These are phyloP conservation scores for Rhagoletis pomonella DNA, from an alignment of 1,140 invertebrate species.

Conservation along the genomic window DNA sequence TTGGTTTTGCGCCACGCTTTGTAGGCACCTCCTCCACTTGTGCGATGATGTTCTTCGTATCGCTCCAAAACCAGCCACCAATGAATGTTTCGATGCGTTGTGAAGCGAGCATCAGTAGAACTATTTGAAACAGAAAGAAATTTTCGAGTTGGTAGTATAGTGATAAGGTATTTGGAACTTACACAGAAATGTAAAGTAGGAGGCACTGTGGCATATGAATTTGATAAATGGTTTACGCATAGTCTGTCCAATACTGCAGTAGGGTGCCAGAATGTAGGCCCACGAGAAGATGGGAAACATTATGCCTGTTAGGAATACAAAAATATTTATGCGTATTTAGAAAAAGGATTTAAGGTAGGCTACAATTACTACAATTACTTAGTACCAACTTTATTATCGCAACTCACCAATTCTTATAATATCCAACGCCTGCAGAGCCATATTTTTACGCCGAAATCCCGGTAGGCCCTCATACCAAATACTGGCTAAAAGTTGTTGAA, in stretches of 20 bases:
- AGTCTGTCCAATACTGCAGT: constrained; percentile 91
- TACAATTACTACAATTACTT: too few species aligned
- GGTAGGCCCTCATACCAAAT: constrained; percentile 99
- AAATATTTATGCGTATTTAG: background rate
- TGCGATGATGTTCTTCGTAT: constrained; percentile 65
- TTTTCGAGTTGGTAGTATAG: background rate
- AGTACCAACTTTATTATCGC: too few species aligned
- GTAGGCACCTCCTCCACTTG: constrained; percentile 80
- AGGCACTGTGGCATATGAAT: constrained; percentile 98
- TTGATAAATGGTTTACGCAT: constrained; percentile 99
- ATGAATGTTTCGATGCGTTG: constrained; percentile 94
- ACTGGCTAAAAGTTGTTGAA: constrained; percentile 96
- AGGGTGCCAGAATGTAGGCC: constrained; percentile 94
- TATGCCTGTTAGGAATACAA: constrained; percentile 73
- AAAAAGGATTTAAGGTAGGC: too few species aligned
- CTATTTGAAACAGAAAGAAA: constrained; percentile 75
- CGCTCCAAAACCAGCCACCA: constrained; percentile 77
- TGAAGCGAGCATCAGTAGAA: constrained; percentile 95
- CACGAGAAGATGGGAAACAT: constrained; percentile 95
- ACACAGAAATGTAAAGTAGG: constrained; percentile 98
- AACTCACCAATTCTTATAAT: constrained; percentile 89
- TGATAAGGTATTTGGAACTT: constrained; percentile 75
- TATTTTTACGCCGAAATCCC: constrained; percentile 97
- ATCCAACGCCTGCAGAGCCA: constrained; percentile 93
- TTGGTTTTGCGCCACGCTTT: constrained; percentile 91